Base-by-base conservation (phyloP, 2,888 invertebrate genomes). In the Scaptomyza reducta region DNA sequence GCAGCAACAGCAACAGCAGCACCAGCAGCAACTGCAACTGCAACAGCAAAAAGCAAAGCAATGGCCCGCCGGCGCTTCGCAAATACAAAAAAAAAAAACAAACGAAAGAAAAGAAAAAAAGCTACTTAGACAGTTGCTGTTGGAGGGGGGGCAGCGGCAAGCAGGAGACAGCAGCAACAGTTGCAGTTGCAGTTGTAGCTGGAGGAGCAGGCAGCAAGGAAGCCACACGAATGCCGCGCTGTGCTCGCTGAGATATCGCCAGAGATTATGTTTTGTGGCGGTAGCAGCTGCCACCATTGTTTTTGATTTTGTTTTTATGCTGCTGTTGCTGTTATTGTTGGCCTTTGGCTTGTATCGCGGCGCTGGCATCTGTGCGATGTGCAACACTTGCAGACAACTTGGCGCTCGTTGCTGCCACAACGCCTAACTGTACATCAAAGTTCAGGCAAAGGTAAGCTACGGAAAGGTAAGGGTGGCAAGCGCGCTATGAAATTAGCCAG, bases 261-360 rank as follows among this genome's bases (percentile, higher is more conserved):
- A 64, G 71, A 89, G 84, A 84, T 89, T 89, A 85, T 87, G 86
- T 85, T 84, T 89, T 81, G 88, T 83, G 84, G 88, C 84, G 70
- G 82, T 88, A 82, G 81, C 81, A 83, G 81, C 88, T 88, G 81
- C 88, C 84, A 87, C 82, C 85, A 81, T 85, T 88, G 87, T 88
- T 89, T 77, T 87, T 89, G 77, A 74, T 87, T 62, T 67, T 61
- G 49, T 46, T 57, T 63, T 56, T 54, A 58, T 22, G 22, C 22
- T 22, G 22, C 22, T 22, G 22, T 22, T 55, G 73, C 41, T 77
- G 73, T 70, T 74, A 59, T 53, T 38, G 66, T 51, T 87, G 85
- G 84, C 85, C 81, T 87, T 74, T 88, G 78, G 85, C 87, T 88
- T 89, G 83, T 87, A 89, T 85, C 89, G 68, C 79, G 86, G 67